Conservation (phyloP, 2,113 vertebrate genomes). For the Erythrolamprus reginae region DNA sequence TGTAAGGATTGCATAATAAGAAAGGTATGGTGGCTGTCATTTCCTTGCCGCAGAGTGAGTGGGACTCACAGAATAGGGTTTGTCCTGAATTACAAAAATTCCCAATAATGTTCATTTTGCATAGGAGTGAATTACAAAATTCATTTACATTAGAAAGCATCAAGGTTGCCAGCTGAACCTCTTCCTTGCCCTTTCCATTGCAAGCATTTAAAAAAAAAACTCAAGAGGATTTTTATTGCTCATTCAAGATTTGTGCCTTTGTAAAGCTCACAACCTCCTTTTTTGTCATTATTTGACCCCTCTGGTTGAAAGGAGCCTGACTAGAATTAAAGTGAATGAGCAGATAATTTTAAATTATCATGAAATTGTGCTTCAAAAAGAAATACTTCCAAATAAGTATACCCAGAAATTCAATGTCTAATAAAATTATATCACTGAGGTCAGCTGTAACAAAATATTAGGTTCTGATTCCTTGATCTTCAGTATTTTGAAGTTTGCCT, state of each 20-base stretch:
- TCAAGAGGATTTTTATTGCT: background rate
- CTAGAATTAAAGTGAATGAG: background rate
- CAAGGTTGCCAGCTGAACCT: background rate
- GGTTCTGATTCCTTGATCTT: background rate
- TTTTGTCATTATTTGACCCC: background rate
- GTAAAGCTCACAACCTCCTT: background rate
- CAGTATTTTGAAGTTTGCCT: background rate
- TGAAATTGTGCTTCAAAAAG: background rate
- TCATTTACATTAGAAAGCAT: background rate
- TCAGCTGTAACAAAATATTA: background rate
- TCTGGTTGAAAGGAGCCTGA: background rate
- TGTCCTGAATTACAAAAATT: too few species aligned
- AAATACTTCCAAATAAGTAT: background rate
- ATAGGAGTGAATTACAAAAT: background rate
- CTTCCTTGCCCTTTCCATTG: background rate
- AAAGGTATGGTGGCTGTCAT: too few species aligned
- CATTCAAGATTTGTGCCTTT: background rate
- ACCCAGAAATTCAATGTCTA: background rate
- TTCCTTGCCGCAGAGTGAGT: too few species aligned
- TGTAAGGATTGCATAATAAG: too few species aligned
- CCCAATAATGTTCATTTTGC: too few species aligned
- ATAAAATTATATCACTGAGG: background rate
- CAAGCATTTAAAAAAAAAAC: background rate
- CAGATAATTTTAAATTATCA: background rate
- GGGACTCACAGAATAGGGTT: too few species aligned